A percentile compares a stretch with the other conserved stretches of the same genome.
phyloP scores from a whole-genome alignment of 2,888 invertebrate species.

The Philonicus albiceps region DNA sequence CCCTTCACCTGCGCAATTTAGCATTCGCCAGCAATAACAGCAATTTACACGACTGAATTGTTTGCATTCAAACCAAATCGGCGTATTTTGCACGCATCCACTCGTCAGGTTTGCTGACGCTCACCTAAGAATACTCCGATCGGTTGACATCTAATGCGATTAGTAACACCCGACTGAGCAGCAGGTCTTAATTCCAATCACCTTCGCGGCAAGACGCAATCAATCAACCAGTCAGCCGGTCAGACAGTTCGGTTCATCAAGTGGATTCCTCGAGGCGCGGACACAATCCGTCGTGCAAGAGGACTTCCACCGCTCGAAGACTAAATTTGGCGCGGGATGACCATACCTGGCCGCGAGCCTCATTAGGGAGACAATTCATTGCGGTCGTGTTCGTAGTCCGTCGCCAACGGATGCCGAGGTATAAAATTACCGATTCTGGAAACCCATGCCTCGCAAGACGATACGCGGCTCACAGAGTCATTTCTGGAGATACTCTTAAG shows the following conservation, averaged over 20 bases:
- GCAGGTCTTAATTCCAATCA: constrained; percentile 38
- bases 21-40: background rate
- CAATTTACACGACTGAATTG: background rate
- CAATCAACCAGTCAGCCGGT: constrained; percentile 39
- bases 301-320: background rate
- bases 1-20: background rate
- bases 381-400: background rate
- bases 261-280: constrained; percentile 17
- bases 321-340: constrained; percentile 28
- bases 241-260: constrained; percentile 34
- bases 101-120: background rate
- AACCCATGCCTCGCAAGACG: background rate
- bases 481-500: background rate
- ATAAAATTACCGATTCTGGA: constrained; percentile 15
- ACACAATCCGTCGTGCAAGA: background rate
- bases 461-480: background rate
- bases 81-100: background rate
- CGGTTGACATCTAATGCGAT: constrained; percentile 38
- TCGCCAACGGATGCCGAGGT: background rate
- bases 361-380: constrained; percentile 19
- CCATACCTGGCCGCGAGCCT: constrained; percentile 2
- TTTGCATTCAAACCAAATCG: background rate
- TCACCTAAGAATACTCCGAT: background rate
- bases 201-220: constrained; percentile 28
- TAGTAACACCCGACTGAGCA: constrained; percentile 36